Conservation (phyloP, 2,888 invertebrate species). For the Pinctada fucata region DNA sequence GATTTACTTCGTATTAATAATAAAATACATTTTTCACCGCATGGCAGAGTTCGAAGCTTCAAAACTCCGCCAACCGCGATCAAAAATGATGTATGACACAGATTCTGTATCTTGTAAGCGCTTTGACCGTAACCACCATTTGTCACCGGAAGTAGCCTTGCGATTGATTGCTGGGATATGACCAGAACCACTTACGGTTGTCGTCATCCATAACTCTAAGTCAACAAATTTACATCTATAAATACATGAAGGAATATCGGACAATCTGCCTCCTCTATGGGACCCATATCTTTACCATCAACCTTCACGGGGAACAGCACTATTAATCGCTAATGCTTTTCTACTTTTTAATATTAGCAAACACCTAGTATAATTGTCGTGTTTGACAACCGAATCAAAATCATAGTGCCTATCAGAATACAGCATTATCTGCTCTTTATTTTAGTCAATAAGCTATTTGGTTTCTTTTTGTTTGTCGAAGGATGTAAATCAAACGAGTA, state of each 20-base stretch:
- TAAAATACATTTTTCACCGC: not conserved
- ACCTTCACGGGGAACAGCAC: constrained; percentile 37
- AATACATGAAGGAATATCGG: constrained; percentile 40
- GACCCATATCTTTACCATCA: constrained; percentile 28
- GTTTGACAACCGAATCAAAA: constrained; percentile 36
- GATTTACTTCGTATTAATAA: not conserved
- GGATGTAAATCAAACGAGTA: constrained; percentile 32
- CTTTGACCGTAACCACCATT: constrained; percentile 27
- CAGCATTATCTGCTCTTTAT: constrained; percentile 30
- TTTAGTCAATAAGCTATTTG: constrained; percentile 35
- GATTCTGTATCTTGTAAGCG: not conserved
- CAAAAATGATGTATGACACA: constrained; percentile 12
- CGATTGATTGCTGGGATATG: constrained; percentile 36
- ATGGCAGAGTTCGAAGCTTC: not conserved
- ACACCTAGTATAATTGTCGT: constrained; percentile 38
- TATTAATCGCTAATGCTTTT: constrained; percentile 42
- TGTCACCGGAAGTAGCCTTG: constrained; percentile 36
- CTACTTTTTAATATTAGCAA: constrained; percentile 39
- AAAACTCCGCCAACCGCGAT: not conserved
- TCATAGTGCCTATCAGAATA: constrained; percentile 33
- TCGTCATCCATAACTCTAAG: constrained; percentile 37
- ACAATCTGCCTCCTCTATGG: constrained; percentile 27
- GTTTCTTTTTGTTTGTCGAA: constrained; percentile 26
- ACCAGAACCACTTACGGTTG: constrained; percentile 41
- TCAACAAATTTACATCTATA: constrained; percentile 41